These are phyloP conservation scores for Andrena minutula DNA, from an alignment of 2,888 invertebrate genomes.

Conservation along the genomic window DNA sequence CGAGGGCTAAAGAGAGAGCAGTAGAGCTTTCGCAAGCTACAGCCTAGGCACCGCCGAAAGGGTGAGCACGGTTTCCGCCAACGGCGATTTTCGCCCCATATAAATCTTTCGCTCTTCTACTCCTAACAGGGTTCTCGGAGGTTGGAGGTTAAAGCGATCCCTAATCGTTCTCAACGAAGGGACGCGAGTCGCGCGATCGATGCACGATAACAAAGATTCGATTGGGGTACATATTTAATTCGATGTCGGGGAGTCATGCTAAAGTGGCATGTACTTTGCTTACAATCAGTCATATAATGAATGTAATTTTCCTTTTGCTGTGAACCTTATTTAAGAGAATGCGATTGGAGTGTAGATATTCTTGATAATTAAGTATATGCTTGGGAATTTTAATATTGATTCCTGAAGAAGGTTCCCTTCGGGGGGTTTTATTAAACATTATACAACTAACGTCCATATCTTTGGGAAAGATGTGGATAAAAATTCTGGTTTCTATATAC, in stretches of 20 bases:
- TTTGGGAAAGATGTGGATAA: no score
- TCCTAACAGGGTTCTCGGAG: slow-evolving; percentile 5
- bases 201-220: slow-evolving; percentile 30
- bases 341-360: no score
- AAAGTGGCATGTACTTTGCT: neutral
- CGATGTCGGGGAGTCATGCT: neutral
- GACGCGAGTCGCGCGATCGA: neutral
- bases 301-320: no score
- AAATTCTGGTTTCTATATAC: no score
- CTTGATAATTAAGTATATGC: no score
- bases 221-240: slow-evolving; percentile 11
- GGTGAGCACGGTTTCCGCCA: slow-evolving; percentile 31
- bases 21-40: neutral
- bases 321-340: no score
- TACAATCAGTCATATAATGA: no score
- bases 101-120: slow-evolving; percentile 42
- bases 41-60: slow-evolving; percentile 15
- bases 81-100: slow-evolving; percentile 43
- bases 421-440: no score
- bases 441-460: no score
- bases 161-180: slow-evolving; percentile 36
- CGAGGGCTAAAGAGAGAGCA: neutral
- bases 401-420: no score
- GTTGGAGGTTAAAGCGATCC: slow-evolving; percentile 35
- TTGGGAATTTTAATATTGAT: no score